phyloP scores from a whole-genome alignment of 2,113 vertebrate genomes.

The Nipponia nippon region DNA sequence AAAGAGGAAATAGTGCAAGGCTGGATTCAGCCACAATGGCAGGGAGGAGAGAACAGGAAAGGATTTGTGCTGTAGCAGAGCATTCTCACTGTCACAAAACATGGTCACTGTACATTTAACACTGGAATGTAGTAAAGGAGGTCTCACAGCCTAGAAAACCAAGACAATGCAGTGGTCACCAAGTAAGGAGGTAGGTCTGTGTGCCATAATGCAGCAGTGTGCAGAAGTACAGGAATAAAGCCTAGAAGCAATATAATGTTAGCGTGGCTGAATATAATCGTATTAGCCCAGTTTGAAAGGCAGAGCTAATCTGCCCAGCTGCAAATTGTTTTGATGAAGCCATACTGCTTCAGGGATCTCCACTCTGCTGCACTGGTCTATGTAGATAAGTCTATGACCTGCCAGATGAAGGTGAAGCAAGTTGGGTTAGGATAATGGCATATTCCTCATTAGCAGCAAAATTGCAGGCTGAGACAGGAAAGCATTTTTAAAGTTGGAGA shows the following conservation, averaged over 20 bases:
- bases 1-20: not conserved
- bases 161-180: not conserved
- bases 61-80: not conserved
- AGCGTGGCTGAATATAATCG: not conserved
- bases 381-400: not conserved
- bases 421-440: not conserved
- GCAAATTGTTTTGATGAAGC: not conserved
- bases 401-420: not conserved
- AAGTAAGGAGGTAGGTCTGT: not conserved
- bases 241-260: not conserved
- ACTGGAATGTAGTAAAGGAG: not conserved
- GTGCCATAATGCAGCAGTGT: not conserved
- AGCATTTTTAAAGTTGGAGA: not conserved
- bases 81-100: not conserved
- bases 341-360: not conserved
- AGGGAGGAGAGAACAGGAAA: not conserved
- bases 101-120: not conserved
- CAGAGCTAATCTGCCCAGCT: not conserved
- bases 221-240: not conserved
- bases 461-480: not conserved
- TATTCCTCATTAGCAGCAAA: not conserved
- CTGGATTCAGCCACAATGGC: not conserved
- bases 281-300: not conserved
- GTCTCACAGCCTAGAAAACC: not conserved
- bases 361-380: not conserved